phyloP scores from a whole-genome alignment of 2,113 vertebrate species.

The Otocyon megalotis region DNA sequence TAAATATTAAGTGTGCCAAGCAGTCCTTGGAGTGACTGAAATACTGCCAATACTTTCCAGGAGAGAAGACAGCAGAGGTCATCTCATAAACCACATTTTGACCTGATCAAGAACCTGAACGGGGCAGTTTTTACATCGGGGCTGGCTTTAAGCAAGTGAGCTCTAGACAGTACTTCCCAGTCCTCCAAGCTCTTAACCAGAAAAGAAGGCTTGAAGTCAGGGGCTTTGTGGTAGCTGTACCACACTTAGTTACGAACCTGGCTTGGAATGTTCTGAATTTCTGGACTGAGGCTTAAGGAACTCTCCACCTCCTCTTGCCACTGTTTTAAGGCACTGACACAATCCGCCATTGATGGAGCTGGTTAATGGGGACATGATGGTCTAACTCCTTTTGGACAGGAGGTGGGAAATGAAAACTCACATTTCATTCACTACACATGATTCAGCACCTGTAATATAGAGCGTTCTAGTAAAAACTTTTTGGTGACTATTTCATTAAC shows the following conservation, averaged over 20 bases:
- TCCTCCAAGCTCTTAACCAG: background rate
- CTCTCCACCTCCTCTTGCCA: background rate
- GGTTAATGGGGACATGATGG: accelerated
- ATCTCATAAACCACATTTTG: background rate
- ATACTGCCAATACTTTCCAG: background rate
- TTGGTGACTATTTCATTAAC: background rate
- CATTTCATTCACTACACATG: background rate
- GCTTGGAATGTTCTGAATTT: constrained; percentile 23
- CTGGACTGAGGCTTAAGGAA: constrained; percentile 30
- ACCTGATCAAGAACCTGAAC: background rate
- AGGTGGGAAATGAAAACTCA: background rate
- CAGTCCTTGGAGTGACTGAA: background rate
- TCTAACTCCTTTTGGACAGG: background rate
- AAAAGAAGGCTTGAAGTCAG: constrained; percentile 40
- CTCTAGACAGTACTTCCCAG: background rate
- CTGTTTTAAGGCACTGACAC: background rate
- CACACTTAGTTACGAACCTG: background rate
- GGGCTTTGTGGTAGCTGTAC: constrained; percentile 24
- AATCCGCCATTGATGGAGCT: background rate
- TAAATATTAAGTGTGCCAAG: background rate
- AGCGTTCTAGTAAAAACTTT: background rate
- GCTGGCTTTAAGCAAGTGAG: background rate
- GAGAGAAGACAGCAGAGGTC: background rate
- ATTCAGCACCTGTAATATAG: background rate
- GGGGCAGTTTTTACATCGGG: background rate